Evolutionary conservation across 1,140 invertebrate species (phyloP).

Genomic region (Hylaeus volcanicus): DNA sequence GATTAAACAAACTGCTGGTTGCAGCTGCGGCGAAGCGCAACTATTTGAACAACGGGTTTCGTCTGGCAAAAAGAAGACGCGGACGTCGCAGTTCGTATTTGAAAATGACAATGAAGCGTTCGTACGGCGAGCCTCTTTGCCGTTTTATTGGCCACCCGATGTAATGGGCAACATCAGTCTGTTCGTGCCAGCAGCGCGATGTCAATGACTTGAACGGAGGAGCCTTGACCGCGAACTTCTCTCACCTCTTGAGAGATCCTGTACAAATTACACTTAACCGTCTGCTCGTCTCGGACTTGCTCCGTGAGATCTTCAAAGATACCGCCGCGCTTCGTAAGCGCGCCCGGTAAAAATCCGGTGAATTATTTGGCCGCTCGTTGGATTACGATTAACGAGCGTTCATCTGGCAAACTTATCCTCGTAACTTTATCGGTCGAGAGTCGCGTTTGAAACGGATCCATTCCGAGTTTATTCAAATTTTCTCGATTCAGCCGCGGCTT

Average conservation of each 20-base stretch:
- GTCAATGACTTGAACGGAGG: conserved; percentile 70
- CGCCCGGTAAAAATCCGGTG: background rate
- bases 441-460: background rate
- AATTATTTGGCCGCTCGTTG: conserved; percentile 33
- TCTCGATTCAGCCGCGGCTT: background rate
- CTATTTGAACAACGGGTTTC: background rate
- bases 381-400: conserved; percentile 45
- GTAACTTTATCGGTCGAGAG: conserved; percentile 36
- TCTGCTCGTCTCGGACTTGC: conserved; percentile 36
- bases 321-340: conserved; percentile 31
- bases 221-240: conserved; percentile 73
- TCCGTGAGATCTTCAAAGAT: conserved; percentile 50
- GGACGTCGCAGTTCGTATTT: background rate
- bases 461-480: background rate
- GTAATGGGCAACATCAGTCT: conserved; percentile 61
- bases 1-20: too few species aligned
- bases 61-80: background rate
- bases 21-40: background rate
- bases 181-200: conserved; percentile 58
- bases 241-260: conserved; percentile 61
- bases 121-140: conserved; percentile 30
- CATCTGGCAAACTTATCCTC: conserved; percentile 54
- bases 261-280: conserved; percentile 63
- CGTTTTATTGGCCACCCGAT: conserved; percentile 57
- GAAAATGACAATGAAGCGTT: conserved; percentile 39